These are phyloP conservation scores for Agonopterix heracliana DNA, from an alignment of 2,888 invertebrate genomes.

Conservation along the genomic window DNA sequence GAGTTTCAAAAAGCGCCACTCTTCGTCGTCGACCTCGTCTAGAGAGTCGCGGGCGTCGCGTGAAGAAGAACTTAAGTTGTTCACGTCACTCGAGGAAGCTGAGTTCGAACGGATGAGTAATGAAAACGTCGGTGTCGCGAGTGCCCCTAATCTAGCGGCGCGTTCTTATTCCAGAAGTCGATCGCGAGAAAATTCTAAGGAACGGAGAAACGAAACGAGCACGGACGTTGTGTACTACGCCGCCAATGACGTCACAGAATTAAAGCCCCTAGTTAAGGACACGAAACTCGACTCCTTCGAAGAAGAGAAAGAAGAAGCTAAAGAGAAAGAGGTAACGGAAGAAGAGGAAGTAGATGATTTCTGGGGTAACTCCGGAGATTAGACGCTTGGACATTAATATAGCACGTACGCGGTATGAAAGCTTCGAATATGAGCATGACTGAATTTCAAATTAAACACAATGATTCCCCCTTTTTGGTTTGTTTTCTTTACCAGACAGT, in stretches of 20 bases:
- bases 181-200: constrained; percentile 57
- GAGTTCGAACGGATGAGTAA: constrained; percentile 65
- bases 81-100: constrained; percentile 79
- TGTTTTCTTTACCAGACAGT: constrained; percentile 42
- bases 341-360: constrained; percentile 57
- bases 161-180: constrained; percentile 75
- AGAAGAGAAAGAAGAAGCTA: constrained; percentile 51
- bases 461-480: constrained; percentile 45
- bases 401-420: constrained; percentile 47
- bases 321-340: constrained; percentile 56
- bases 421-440: constrained; percentile 63
- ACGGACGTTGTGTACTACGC: constrained; percentile 38
- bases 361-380: constrained; percentile 65
- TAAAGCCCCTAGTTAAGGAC: constrained; percentile 39
- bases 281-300: constrained; percentile 61
- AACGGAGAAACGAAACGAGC: constrained; percentile 45
- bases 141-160: constrained; percentile 68
- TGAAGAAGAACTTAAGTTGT: constrained; percentile 79
- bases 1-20: constrained; percentile 77
- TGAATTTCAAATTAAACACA: constrained; percentile 57
- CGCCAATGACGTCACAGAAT: constrained; percentile 25
- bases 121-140: constrained; percentile 39
- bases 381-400: constrained; percentile 26
- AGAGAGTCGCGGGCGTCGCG: constrained; percentile 78
- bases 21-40: constrained; percentile 78